These are phyloP conservation scores for Agonopterix arenella DNA, from an alignment of 2,888 invertebrate genomes.

Conservation along the genomic window DNA sequence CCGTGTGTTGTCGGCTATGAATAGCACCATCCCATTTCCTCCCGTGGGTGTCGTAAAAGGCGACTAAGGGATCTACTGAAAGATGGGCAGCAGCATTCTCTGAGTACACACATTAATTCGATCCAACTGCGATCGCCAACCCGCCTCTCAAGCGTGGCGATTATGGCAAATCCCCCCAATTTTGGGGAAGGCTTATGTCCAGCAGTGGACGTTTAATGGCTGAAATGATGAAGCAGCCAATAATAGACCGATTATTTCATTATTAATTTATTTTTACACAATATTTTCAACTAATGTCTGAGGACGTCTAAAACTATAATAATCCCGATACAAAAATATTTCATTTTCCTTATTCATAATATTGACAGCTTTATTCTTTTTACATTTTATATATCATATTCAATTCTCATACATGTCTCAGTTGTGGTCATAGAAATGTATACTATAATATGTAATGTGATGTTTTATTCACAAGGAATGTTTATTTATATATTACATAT, in stretches of 20 bases:
- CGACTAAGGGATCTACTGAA: too few relatives aligned
- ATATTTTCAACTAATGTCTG: constrained; percentile 65
- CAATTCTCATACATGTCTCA: constrained; percentile 31
- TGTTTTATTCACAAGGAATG: constrained; percentile 28
- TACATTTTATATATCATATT: constrained; percentile 40
- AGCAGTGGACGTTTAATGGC: too few relatives aligned
- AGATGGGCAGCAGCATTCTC: too few relatives aligned
- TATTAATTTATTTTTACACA: constrained; percentile 63
- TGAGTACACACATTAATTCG: too few relatives aligned
- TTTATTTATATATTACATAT: constrained; percentile 9
- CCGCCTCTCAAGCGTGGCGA: too few relatives aligned
- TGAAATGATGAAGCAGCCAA: too few relatives aligned
- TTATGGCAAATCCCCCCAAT: too few relatives aligned
- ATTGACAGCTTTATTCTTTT: constrained; percentile 62
- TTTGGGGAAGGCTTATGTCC: too few relatives aligned
- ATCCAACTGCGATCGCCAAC: too few relatives aligned
- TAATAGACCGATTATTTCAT: constrained; percentile 14
- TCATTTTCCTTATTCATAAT: constrained; percentile 62
- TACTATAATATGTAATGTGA: constrained; percentile 37
- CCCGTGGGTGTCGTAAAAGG: too few relatives aligned
- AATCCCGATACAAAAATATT: constrained; percentile 76
- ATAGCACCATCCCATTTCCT: too few relatives aligned
- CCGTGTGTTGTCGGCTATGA: too few relatives aligned
- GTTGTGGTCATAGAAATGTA: constrained; percentile 23
- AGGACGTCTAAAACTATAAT: constrained; percentile 62